Evolutionary conservation across 2,888 invertebrate species (phyloP), one percentile per base, ranked within the genome.

Genomic region (Megamerina dolium): DNA sequence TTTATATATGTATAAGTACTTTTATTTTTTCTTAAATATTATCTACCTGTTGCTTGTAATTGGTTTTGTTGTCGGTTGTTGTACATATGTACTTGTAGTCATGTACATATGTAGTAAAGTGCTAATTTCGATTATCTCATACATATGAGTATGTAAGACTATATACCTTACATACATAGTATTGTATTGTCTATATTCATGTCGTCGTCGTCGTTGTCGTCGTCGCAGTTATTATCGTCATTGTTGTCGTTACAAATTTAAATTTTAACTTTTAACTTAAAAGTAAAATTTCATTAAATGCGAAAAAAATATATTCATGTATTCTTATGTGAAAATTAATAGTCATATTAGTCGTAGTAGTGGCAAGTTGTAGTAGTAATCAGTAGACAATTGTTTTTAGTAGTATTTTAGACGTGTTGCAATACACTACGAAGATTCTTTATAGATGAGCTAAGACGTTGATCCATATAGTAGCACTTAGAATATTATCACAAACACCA

Each of bases 41-140:
- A 49, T 48, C 41, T 42, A 46, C 47, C 45, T 48, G 49, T 45
- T 48, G 30, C 12, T 20, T 29, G n/a, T n/a, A n/a, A 8, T 18
- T n/a, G 16, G 27, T 37, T n/a, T 26, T 26, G 37, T 26, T 16
- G 17, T n/a, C 9, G 17, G n/a, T n/a, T n/a, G n/a, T n/a, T 33
- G 17, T 18, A 19, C 14, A 29, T 16, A 26, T 14, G 27, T 37
- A 27, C 17, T 13, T 33, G 17, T 33, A 23, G 16, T 34, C 16
- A 30, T 21, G 39, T 44, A 35, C 36, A 42, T 26, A 42, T 42
- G 34, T 44, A 37, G 20, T 42, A 41, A 46, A 58, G 62, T 60
- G 62, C 60, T 63, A 62, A 63, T 62, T 62, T 59, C 53, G 63
- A 60, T 62, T 62, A 62, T 63, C 64, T 62, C 60, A 60, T 55